These are phyloP conservation scores for Salarias fasciatus DNA, from an alignment of 2,797 vertebrate genomes.

Conservation along the genomic window DNA sequence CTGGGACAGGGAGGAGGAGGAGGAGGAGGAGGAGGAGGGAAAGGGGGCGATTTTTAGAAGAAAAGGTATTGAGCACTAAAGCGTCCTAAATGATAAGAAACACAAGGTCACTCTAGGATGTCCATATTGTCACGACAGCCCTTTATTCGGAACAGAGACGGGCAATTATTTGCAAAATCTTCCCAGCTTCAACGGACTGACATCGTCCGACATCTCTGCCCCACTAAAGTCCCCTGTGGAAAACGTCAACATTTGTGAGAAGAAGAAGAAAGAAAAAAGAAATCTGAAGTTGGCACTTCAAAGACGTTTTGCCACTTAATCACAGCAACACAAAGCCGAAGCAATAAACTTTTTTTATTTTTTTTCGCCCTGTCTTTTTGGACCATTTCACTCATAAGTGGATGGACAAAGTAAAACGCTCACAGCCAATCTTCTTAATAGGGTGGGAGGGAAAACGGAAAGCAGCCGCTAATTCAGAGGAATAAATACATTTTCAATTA, in stretches of 20 bases:
- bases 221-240: constrained; percentile 33
- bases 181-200: constrained; percentile 25
- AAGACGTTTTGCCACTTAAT: constrained; percentile 57
- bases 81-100: background rate
- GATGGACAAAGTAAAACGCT: constrained; percentile 61
- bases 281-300: constrained; percentile 59
- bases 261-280: too few species aligned
- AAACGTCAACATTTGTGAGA: constrained; percentile 20
- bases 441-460: constrained; percentile 44
- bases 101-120: constrained; percentile 25
- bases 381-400: constrained; percentile 51
- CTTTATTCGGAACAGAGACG: too few species aligned
- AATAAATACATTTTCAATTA: constrained; percentile 73
- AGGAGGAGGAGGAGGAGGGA: background rate
- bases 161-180: constrained; percentile 13
- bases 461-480: constrained; percentile 52
- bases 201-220: constrained; percentile 26
- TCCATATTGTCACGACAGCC: too few species aligned
- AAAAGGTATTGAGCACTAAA: constrained; percentile 2
- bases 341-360: constrained; percentile 23
- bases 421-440: constrained; percentile 60
- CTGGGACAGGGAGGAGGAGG: constrained; percentile 14
- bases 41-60: background rate
- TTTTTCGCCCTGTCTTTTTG: constrained; percentile 9
- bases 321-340: constrained; percentile 38